Conservation (phyloP, 2,797 vertebrate genomes). For the Falco cherrug region DNA sequence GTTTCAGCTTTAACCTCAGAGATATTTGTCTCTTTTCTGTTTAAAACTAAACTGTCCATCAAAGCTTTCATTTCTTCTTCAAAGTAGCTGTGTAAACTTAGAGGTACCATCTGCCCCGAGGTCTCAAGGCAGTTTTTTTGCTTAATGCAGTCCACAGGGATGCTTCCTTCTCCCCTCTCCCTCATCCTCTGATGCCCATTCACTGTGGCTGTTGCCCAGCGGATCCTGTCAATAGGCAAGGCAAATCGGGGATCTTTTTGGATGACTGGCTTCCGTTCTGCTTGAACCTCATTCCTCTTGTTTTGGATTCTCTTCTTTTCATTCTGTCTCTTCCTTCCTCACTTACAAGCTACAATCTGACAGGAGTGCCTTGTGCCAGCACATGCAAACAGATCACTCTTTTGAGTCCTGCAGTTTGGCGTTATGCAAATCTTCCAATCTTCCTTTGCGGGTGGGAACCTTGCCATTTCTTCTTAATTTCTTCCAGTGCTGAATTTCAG, state of each 20-base stretch:
- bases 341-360: neutral
- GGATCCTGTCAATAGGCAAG: neutral
- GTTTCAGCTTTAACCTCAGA: neutral
- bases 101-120: accelerated
- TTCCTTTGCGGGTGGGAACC: neutral
- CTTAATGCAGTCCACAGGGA: neutral
- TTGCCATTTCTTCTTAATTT: neutral
- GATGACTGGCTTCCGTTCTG: neutral
- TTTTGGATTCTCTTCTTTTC: neutral
- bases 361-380: neutral
- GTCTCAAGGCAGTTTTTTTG: neutral
- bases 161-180: neutral
- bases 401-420: neutral
- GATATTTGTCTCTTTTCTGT: neutral
- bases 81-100: neutral
- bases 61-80: neutral
- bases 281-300: neutral
- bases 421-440: neutral
- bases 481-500: neutral
- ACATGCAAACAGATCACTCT: neutral
- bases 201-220: neutral
- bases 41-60: neutral
- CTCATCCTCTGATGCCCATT: neutral
- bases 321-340: neutral
- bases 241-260: neutral